Conservation (phyloP, 2,113 vertebrate species). For the Indri indri region DNA sequence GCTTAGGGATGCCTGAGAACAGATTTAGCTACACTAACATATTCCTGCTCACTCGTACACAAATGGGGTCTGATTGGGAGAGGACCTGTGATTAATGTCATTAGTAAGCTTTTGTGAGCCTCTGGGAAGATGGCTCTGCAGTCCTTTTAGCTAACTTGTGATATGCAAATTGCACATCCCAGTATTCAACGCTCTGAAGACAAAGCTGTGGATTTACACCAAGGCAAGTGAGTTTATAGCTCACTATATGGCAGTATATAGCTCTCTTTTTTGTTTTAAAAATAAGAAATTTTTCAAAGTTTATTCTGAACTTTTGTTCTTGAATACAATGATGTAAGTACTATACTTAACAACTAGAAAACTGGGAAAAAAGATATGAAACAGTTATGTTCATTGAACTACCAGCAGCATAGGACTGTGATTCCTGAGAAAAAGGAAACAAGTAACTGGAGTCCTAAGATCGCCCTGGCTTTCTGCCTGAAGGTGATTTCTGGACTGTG, state of each 20-base stretch:
- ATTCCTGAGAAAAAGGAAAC: not conserved
- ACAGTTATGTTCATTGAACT: not conserved
- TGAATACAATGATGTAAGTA: not conserved
- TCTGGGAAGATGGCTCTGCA: not conserved
- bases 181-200: not conserved
- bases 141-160: not conserved
- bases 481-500: not conserved
- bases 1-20: not conserved
- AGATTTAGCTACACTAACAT: not conserved
- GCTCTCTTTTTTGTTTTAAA: not conserved
- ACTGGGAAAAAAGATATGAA: not conserved
- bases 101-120: not conserved
- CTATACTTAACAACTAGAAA: not conserved
- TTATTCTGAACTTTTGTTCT: not conserved
- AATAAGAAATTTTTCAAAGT: not conserved
- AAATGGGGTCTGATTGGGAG: not conserved
- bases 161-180: not conserved
- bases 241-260: not conserved
- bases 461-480: conserved; percentile 2
- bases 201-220: not conserved
- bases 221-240: not conserved
- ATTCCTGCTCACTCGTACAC: not conserved
- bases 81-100: not conserved
- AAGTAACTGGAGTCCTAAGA: not conserved
- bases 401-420: not conserved